Evolutionary conservation across 2,888 invertebrate genomes (phyloP).

Genomic region (Pristionchus mayeri): DNA sequence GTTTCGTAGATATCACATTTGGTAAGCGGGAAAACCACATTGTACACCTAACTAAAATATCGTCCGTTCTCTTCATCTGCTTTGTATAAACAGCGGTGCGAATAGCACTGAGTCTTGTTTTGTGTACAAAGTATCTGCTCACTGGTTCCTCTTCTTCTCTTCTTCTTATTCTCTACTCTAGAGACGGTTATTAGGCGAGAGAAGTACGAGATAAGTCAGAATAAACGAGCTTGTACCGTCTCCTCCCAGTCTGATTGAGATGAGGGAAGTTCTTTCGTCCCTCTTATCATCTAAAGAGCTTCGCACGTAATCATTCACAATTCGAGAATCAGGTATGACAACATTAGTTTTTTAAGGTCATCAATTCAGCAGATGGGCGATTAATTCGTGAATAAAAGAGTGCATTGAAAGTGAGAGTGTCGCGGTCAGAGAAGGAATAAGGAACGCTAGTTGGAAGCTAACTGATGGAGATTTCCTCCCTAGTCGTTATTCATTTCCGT

Average conservation of each 20-base stretch:
- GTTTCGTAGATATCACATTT: no score
- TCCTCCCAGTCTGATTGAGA: not conserved
- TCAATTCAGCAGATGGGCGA: no score
- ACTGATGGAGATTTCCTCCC: not conserved
- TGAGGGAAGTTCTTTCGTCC: not conserved
- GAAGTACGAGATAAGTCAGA: slow-evolving; percentile 17
- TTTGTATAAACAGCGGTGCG: not conserved
- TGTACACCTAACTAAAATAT: not conserved
- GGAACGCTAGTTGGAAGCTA: not conserved
- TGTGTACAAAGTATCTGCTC: slow-evolving; percentile 41
- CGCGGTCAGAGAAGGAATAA: not conserved
- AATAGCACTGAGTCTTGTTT: not conserved
- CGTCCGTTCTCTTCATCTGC: not conserved
- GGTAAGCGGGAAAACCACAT: not conserved
- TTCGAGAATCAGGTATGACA: no score
- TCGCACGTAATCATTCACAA: no score
- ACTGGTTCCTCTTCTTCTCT: not conserved
- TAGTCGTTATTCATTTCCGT: no score
- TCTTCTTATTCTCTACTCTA: not conserved
- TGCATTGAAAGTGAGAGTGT: slow-evolving; percentile 6
- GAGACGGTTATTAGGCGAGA: not conserved
- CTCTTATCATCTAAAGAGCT: no score
- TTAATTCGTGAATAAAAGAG: not conserved
- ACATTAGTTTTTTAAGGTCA: no score
- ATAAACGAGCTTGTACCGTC: not conserved